Percentiles rank a stretch among this genome's conserved stretches.
These are phyloP conservation scores for Cyrtodaria siliqua DNA, from an alignment of 2,888 invertebrate species.

Conservation along the genomic window DNA sequence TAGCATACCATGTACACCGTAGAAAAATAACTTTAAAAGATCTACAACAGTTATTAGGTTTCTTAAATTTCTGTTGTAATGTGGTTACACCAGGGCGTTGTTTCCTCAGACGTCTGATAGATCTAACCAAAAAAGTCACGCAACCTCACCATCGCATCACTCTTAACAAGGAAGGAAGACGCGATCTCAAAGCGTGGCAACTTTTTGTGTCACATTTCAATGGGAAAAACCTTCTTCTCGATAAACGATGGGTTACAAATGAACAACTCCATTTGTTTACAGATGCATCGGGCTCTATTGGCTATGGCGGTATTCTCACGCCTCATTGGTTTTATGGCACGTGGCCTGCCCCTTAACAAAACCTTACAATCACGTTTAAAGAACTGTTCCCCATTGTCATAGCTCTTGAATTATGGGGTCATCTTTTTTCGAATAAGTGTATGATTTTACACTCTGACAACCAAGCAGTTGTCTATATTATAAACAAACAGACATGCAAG, in stretches of 20 bases:
- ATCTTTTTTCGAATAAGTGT: slow-evolving; percentile 17
- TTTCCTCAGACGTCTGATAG: slow-evolving; percentile 35
- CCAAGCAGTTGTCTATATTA: slow-evolving; percentile 51
- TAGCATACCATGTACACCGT: background rate
- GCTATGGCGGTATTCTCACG: slow-evolving; percentile 50
- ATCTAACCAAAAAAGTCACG: slow-evolving; percentile 33
- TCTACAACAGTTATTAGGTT: slow-evolving; percentile 24
- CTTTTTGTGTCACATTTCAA: slow-evolving; percentile 49
- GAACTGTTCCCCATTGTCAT: slow-evolving; percentile 44
- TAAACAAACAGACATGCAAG: slow-evolving; percentile 48
- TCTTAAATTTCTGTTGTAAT: slow-evolving; percentile 43
- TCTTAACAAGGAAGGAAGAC: slow-evolving; percentile 22
- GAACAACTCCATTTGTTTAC: slow-evolving; percentile 17
- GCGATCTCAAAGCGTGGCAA: slow-evolving; percentile 34
- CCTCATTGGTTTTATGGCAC: slow-evolving; percentile 40
- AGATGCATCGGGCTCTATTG: slow-evolving; percentile 41
- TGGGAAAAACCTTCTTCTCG: slow-evolving; percentile 31
- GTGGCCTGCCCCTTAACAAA: slow-evolving; percentile 14
- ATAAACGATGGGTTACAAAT: slow-evolving; percentile 21
- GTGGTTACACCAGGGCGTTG: slow-evolving; percentile 37
- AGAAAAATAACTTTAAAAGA: slow-evolving; percentile 14
- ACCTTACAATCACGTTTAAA: slow-evolving; percentile 27
- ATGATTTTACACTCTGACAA: slow-evolving; percentile 50
- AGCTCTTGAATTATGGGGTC: slow-evolving; percentile 54
- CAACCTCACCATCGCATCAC: slow-evolving; percentile 37